These are phyloP conservation scores for Acleris holmiana DNA, from an alignment of 2,888 invertebrate species.

Conservation along the genomic window DNA sequence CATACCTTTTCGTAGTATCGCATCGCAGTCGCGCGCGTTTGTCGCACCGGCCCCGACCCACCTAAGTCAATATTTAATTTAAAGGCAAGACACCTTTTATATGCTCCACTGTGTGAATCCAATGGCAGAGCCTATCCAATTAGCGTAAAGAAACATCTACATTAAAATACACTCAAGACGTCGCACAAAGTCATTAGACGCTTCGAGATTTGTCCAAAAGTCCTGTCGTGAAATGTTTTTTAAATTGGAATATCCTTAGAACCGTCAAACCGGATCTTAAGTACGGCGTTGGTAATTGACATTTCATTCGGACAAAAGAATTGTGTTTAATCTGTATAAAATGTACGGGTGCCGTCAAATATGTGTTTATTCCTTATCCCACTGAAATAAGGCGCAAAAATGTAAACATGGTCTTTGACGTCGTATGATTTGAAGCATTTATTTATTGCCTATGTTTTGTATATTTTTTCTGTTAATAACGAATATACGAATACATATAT, in stretches of 20 bases:
- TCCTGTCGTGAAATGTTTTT: slow-evolving; percentile 22
- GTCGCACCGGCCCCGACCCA: too few relatives aligned
- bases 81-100: too few relatives aligned
- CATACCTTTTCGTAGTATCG: too few relatives aligned
- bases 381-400: too few relatives aligned
- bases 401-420: too few relatives aligned
- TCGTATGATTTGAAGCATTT: too few relatives aligned
- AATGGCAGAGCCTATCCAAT: slow-evolving; percentile 65
- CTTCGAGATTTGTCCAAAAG: slow-evolving; percentile 39
- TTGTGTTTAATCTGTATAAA: slow-evolving; percentile 3
- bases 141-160: slow-evolving; percentile 71
- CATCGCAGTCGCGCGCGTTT: too few relatives aligned
- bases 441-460: too few relatives aligned
- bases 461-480: too few relatives aligned
- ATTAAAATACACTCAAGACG: slow-evolving; percentile 76
- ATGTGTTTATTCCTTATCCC: too few relatives aligned
- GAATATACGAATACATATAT: too few relatives aligned
- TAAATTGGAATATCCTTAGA: slow-evolving; percentile 18
- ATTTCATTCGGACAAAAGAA: slow-evolving; percentile 13
- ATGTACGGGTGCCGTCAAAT: neutral
- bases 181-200: slow-evolving; percentile 61
- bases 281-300: slow-evolving; percentile 6
- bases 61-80: too few relatives aligned
- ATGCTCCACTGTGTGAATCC: slow-evolving; percentile 1
- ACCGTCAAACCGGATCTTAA: slow-evolving; percentile 7